A percentile compares a stretch with the other conserved stretches of the same genome.
phyloP scores from a whole-genome alignment of 2,797 vertebrate species.

The Toxotes lorentzi region DNA sequence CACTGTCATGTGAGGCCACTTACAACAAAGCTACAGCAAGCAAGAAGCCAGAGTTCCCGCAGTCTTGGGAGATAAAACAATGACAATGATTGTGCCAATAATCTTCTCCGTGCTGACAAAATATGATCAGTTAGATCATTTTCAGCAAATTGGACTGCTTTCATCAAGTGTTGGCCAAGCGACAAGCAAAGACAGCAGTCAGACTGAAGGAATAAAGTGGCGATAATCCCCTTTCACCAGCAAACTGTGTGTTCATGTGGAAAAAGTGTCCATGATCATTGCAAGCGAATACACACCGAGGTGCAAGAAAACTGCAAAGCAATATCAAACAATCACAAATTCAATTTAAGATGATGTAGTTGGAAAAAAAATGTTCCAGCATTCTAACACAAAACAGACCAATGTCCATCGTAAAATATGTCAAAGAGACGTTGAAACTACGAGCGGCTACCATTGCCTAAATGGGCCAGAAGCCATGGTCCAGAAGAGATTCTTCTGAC shows the following conservation, averaged over 20 bases:
- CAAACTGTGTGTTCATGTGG: not conserved
- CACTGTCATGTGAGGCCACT: conserved; percentile 7
- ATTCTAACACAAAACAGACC: not conserved
- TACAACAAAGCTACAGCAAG: not conserved
- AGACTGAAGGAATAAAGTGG: not conserved
- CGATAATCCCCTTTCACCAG: not conserved
- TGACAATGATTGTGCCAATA: not conserved
- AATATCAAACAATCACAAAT: not conserved
- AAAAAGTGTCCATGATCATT: not conserved
- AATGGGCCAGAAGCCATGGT: not conserved
- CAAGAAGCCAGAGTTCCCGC: not conserved
- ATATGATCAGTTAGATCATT: not conserved
- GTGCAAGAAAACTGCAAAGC: not conserved
- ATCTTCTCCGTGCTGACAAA: not conserved
- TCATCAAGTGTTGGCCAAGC: not conserved
- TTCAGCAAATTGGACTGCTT: not conserved
- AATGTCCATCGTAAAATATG: not conserved
- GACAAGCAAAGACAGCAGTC: not conserved
- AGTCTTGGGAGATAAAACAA: not conserved
- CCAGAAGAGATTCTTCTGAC: not conserved
- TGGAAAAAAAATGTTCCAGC: not conserved
- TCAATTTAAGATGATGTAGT: not conserved
- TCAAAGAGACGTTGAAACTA: not conserved
- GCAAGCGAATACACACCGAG: not conserved
- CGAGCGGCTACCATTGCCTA: too few relatives aligned